Percentiles rank a stretch among this genome's conserved stretches.
Evolutionary conservation across 2,888 invertebrate species (phyloP).

Genomic region (Nomada lathburiana): DNA sequence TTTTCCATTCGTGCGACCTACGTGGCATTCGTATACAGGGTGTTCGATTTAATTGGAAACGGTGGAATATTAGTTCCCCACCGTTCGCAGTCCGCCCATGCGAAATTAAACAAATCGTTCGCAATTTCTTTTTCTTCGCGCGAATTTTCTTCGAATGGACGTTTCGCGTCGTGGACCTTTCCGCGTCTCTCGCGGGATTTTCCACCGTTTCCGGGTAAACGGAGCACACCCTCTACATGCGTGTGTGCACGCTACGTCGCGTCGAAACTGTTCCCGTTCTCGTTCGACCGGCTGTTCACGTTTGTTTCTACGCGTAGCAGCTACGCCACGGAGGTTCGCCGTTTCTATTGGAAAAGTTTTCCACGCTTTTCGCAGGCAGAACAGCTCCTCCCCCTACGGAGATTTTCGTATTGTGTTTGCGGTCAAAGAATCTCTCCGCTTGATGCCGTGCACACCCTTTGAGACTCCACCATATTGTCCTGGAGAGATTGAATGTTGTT

Average conservation of each 20-base stretch:
- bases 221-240: background rate
- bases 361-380: constrained; percentile 29
- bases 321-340: constrained; percentile 33
- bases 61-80: no score
- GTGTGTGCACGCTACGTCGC: constrained; percentile 19
- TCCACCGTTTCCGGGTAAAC: background rate
- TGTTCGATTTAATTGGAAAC: no score
- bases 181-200: background rate
- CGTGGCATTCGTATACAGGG: background rate
- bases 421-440: constrained; percentile 24
- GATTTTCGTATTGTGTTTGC: constrained; percentile 44
- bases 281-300: constrained; percentile 33
- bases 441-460: background rate
- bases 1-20: constrained; percentile 11
- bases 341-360: constrained; percentile 49
- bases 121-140: no score
- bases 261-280: constrained; percentile 10
- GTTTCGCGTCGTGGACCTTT: no score
- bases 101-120: no score
- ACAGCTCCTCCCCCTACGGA: constrained; percentile 25
- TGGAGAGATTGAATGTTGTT: constrained; percentile 16
- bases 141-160: no score
- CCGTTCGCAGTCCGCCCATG: no score
- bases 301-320: constrained; percentile 38
- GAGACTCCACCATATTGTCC: constrained; percentile 4